phyloP scores from a whole-genome alignment of 2,113 vertebrate genomes.

The Chionis minor region DNA sequence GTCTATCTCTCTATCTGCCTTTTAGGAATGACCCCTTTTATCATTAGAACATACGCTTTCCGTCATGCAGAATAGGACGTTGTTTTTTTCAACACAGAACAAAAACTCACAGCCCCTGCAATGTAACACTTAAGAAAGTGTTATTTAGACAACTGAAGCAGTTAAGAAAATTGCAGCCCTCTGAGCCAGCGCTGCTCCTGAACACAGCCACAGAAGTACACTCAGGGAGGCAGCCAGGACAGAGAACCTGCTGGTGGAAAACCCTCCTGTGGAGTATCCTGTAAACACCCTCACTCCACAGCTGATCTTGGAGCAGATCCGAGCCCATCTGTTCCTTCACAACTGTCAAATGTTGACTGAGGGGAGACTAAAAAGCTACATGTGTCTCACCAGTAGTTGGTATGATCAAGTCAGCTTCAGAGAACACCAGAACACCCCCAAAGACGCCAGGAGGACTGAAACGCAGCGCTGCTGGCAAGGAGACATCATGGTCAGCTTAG shows the following conservation, averaged over 20 bases:
- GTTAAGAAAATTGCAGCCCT: background rate
- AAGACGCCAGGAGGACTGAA: background rate
- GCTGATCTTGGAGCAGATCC: background rate
- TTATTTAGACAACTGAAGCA: constrained; percentile 6
- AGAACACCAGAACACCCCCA: background rate
- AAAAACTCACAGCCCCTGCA: background rate
- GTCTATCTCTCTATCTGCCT: background rate
- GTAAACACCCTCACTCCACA: background rate
- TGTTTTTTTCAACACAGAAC: background rate
- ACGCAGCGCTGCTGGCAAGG: background rate
- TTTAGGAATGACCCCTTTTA: background rate
- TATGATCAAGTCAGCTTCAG: background rate
- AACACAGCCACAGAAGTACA: background rate
- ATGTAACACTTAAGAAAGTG: background rate
- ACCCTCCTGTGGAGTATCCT: background rate
- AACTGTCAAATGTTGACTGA: background rate
- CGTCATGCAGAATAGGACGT: background rate
- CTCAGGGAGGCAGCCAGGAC: background rate
- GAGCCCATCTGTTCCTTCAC: constrained; percentile 32
- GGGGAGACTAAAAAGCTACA: background rate
- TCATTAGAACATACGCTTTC: background rate
- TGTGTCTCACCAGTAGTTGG: background rate
- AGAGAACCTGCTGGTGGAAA: background rate
- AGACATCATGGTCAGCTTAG: background rate
- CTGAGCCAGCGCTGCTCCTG: background rate